phyloP scores from a whole-genome alignment of 2,888 invertebrate genomes.

The Sturmia bella region DNA sequence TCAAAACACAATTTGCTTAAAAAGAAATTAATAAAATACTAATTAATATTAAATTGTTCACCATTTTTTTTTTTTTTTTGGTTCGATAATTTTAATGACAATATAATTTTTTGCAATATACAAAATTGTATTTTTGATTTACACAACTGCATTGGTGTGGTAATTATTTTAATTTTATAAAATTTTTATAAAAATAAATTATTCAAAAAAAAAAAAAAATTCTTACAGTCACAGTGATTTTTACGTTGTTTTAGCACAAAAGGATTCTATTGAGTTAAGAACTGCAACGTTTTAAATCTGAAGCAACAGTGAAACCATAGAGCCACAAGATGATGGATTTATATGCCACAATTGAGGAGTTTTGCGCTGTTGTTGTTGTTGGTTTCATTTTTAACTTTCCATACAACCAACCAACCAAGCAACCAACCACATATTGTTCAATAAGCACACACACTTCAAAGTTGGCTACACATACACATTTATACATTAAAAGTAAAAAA shows the following conservation, averaged over 20 bases:
- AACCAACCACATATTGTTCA: constrained; percentile 69
- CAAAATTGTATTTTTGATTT: no score
- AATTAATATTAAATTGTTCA: neutral
- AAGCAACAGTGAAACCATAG: constrained; percentile 78
- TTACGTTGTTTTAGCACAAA: constrained; percentile 11
- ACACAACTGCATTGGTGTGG: no score
- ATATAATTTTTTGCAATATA: no score
- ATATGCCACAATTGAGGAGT: constrained; percentile 72
- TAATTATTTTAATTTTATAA: no score
- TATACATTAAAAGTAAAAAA: neutral
- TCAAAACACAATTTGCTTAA: constrained; percentile 9
- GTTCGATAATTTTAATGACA: no score
- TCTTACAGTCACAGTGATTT: constrained; percentile 41
- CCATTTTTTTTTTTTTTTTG: neutral
- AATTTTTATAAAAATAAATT: constrained; percentile 7
- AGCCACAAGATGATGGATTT: constrained; percentile 76
- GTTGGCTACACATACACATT: neutral
- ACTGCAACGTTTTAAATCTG: constrained; percentile 78
- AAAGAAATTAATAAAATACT: neutral
- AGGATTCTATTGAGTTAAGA: constrained; percentile 47
- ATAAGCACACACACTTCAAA: constrained; percentile 15
- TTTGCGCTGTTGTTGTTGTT: constrained; percentile 21
- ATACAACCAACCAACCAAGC: constrained; percentile 31
- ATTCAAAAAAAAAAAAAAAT: constrained; percentile 6
- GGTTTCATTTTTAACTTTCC: constrained; percentile 15